These are phyloP conservation scores for Sprattus sprattus DNA, from an alignment of 2,113 vertebrate genomes.

Conservation along the genomic window DNA sequence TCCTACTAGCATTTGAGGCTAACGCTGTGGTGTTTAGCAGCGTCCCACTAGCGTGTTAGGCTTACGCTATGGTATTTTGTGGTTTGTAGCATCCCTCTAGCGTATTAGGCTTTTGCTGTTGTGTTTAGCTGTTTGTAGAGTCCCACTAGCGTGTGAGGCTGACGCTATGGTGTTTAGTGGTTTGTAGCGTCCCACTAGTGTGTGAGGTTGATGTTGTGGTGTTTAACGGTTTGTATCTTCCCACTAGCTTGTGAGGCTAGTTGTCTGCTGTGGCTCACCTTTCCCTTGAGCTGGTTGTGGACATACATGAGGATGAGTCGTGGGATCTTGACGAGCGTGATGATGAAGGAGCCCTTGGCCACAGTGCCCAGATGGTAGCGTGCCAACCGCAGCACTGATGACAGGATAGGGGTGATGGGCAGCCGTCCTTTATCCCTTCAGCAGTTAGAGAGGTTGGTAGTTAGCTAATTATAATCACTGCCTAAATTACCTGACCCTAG, in stretches of 20 bases:
- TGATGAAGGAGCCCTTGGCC: slow-evolving; percentile 97
- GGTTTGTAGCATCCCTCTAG: not conserved
- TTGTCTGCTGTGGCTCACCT: slow-evolving; percentile 66
- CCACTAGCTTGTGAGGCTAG: too few relatives aligned
- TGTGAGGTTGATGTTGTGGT: too few relatives aligned
- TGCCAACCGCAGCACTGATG: slow-evolving; percentile 87
- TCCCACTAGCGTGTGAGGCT: too few relatives aligned
- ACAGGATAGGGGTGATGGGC: slow-evolving; percentile 91
- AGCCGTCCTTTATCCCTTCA: slow-evolving; percentile 89
- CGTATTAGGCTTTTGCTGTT: not conserved
- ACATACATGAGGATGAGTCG: slow-evolving; percentile 95
- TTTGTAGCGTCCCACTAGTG: too few relatives aligned
- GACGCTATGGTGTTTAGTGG: too few relatives aligned
- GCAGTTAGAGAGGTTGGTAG: not conserved
- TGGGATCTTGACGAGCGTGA: slow-evolving; percentile 94
- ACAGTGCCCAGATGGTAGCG: slow-evolving; percentile 95
- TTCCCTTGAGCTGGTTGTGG: slow-evolving; percentile 95
- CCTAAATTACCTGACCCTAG: too few relatives aligned
- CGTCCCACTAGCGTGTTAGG: not conserved
- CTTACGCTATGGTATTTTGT: not conserved
- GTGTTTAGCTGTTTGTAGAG: not conserved
- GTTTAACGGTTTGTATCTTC: too few relatives aligned
- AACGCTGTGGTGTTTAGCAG: not conserved
- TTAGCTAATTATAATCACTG: too few relatives aligned
- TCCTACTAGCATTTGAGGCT: not conserved